Evolutionary conservation across 2,797 vertebrate species (phyloP).

Genomic region (Lerista edwardsae): DNA sequence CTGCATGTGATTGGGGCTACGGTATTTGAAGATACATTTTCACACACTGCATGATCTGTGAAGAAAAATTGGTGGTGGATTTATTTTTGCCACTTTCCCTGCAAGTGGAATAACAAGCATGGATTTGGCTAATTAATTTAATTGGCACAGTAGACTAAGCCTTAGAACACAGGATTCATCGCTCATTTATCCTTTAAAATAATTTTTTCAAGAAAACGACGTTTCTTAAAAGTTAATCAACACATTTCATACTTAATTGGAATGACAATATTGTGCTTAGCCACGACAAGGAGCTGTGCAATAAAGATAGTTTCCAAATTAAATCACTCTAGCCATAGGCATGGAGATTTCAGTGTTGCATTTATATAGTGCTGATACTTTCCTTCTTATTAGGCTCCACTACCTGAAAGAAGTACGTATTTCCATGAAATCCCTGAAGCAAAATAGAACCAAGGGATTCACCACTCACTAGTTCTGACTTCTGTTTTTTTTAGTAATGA

Average conservation of each 20-base stretch:
- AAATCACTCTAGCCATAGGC: background rate
- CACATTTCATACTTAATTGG: background rate
- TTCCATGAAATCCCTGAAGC: background rate
- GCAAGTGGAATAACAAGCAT: background rate
- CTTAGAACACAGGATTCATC: background rate
- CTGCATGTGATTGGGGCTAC: background rate
- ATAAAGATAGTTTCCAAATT: fast-evolving
- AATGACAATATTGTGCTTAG: background rate
- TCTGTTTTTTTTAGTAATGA: background rate
- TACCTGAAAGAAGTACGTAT: background rate
- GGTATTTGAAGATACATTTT: background rate
- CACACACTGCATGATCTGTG: background rate
- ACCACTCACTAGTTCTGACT: background rate
- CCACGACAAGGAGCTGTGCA: background rate
- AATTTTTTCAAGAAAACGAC: background rate
- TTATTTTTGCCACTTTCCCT: background rate
- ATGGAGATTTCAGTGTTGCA: fast-evolving
- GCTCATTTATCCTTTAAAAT: background rate
- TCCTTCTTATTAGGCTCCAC: background rate
- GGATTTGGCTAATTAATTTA: background rate
- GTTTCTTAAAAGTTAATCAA: background rate
- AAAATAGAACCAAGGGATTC: background rate
- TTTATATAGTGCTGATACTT: background rate
- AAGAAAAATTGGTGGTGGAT: background rate
- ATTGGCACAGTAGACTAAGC: background rate